Evolutionary conservation across 2,113 vertebrate genomes (phyloP), one percentile per base, ranked within the genome.

Genomic region (Paradoxurus hermaphroditus): DNA sequence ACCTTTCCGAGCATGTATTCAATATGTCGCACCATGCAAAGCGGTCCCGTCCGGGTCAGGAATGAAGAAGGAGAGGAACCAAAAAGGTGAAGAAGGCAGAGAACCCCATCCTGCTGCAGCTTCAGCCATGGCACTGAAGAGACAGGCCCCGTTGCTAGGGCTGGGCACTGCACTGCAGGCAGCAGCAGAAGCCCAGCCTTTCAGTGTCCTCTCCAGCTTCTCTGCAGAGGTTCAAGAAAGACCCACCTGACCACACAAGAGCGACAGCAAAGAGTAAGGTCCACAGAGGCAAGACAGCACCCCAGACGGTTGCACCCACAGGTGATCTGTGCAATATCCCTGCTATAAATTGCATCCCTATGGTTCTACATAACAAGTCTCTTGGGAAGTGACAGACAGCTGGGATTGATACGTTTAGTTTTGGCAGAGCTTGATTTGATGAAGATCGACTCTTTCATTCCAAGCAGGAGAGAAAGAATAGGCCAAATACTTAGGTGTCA

Each of bases 351-450:
- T 1, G 1, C 18, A 11, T 49, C 36, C 23, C 51, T 87, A 78
- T 39, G 8, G 29, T 78, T 46, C 49, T 62, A n/a, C 46, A 23
- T 63, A 59, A 73, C 68, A 68, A 86, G 68, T 63, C 39, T 75
- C 53, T 56, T 51, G 65, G 13, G 21, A 96, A 86, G 31, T 27
- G 72, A 59, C 86, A 70, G 81, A 78, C 15, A 19, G 44, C 62
- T 63, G 41, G 51, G 62, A 79, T 62, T 27, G 27, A 73, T 78
- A 49, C n/a, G 34, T 90, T 86, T 90, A 39, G 29, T 83, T 93
- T 16, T 46, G 92, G 62, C 67, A 96, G 83, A 90, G 73, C 3
- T 83, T 79, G 67, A 84, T 62, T 56, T 84, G 34, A 93, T 95
- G 75, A 86, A 96, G 73, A 73, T 44, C 18, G 53, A 63, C 31